Evolutionary conservation across 2,113 vertebrate species (phyloP).

Genomic region (Cygnus buccinator): DNA sequence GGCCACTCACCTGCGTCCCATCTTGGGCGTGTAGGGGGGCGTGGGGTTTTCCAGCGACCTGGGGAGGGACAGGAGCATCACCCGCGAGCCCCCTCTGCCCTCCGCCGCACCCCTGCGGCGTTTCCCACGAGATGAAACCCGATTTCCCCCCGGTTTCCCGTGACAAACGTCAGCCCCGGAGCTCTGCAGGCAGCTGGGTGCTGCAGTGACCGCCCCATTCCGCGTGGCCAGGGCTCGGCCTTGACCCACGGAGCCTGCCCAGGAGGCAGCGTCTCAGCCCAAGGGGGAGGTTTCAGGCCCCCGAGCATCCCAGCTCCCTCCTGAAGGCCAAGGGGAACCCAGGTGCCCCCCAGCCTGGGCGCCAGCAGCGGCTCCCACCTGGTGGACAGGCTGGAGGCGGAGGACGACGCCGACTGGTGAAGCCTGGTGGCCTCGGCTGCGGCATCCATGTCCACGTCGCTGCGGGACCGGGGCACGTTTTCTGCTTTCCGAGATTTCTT

Average conservation of each 20-base stretch:
- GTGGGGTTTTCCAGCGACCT: slow-evolving; percentile 95
- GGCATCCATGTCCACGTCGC: slow-evolving; percentile 94
- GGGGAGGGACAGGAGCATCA: slow-evolving; percentile 22
- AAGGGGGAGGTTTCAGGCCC: neutral
- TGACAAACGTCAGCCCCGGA: accelerated
- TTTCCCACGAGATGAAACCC: neutral
- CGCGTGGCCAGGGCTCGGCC: accelerated
- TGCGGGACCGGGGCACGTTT: slow-evolving; percentile 89
- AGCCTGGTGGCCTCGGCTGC: slow-evolving; percentile 83
- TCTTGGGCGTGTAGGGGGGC: slow-evolving; percentile 92
- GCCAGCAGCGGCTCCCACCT: slow-evolving; percentile 56
- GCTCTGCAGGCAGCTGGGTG: neutral
- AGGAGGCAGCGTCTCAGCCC: neutral
- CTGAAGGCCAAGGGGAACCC: neutral
- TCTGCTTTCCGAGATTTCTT: slow-evolving; percentile 82
- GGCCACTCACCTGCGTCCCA: slow-evolving; percentile 86
- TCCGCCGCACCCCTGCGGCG: accelerated
- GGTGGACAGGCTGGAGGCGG: slow-evolving; percentile 89
- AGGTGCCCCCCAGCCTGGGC: accelerated
- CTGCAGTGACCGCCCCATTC: accelerated
- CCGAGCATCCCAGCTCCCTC: accelerated
- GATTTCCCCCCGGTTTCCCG: neutral
- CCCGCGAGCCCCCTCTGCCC: neutral
- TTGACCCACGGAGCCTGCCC: neutral
- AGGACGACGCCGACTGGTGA: slow-evolving; percentile 89